phyloP scores from a whole-genome alignment of 2,888 invertebrate species.

The Bursaphelenchus okinawaensis region DNA sequence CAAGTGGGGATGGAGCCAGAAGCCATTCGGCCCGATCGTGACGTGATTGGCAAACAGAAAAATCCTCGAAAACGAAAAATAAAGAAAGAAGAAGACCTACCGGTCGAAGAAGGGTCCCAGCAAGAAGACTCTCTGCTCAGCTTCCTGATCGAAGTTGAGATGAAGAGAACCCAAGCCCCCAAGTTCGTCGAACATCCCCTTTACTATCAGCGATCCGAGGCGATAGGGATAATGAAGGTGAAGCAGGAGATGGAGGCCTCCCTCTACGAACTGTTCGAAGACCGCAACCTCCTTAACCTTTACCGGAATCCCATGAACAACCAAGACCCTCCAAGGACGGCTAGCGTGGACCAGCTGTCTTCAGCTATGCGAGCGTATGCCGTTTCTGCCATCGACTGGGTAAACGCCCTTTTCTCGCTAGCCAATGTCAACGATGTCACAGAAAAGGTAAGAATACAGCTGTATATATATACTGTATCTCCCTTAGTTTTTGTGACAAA shows the following conservation, averaged over 20 bases:
- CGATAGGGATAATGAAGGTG: slow-evolving; percentile 22
- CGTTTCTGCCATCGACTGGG: slow-evolving; percentile 48
- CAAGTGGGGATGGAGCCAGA: slow-evolving; percentile 55
- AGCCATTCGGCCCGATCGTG: slow-evolving; percentile 55
- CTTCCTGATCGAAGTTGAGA: slow-evolving; percentile 43
- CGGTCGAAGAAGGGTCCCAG: slow-evolving; percentile 28
- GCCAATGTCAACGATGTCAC: slow-evolving; percentile 29
- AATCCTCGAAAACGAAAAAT: slow-evolving; percentile 52
- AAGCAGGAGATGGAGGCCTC: slow-evolving; percentile 49
- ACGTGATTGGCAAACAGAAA: slow-evolving; percentile 56
- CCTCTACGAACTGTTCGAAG: slow-evolving; percentile 39
- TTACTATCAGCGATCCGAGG: background rate
- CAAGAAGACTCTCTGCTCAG: slow-evolving; percentile 42
- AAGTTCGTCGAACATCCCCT: background rate
- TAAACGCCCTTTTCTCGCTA: slow-evolving; percentile 47
- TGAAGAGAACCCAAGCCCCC: slow-evolving; percentile 17
- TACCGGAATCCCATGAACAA: slow-evolving; percentile 20
- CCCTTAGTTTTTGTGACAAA: too few species aligned
- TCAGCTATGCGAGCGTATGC: slow-evolving; percentile 46
- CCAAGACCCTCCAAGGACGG: slow-evolving; percentile 32
- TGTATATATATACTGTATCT: background rate
- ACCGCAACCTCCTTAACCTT: slow-evolving; percentile 26
- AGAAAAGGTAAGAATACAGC: slow-evolving; percentile 46
- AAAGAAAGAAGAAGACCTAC: slow-evolving; percentile 31
- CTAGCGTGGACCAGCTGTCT: slow-evolving; percentile 47